Evolutionary conservation across 2,113 vertebrate species (phyloP).

Genomic region (Triplophysa siluroides): DNA sequence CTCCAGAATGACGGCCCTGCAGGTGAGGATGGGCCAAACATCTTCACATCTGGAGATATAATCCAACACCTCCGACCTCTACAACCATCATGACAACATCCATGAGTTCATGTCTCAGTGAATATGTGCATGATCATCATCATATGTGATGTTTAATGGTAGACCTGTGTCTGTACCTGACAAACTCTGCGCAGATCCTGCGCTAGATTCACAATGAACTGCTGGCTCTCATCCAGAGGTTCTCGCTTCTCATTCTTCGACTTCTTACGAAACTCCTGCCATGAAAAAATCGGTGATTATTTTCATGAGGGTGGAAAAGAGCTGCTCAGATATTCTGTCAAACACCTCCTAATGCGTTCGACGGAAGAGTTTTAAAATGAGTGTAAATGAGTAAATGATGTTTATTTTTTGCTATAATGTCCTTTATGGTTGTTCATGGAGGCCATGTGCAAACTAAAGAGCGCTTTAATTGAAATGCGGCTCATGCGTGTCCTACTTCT

Average conservation of each 20-base stretch:
- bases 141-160: too few relatives aligned
- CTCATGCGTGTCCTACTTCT: not conserved
- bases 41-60: constrained; percentile 72
- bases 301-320: not conserved
- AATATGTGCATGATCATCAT: not conserved
- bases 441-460: constrained; percentile 37
- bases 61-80: constrained; percentile 72
- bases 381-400: too few relatives aligned
- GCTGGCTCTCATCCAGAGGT: constrained; percentile 73
- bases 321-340: too few relatives aligned
- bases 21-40: constrained; percentile 69
- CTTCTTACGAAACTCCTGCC: constrained; percentile 71
- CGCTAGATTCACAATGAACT: constrained; percentile 73
- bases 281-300: not conserved
- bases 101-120: not conserved
- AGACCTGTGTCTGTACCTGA: constrained; percentile 63
- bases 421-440: not conserved
- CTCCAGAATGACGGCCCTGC: constrained; percentile 70
- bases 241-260: constrained; percentile 66
- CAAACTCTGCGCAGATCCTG: constrained; percentile 73
- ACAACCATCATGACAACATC: not conserved
- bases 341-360: too few relatives aligned
- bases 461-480: constrained; percentile 60
- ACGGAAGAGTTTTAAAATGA: not conserved
- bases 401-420: too few relatives aligned